Conservation (phyloP, 2,113 vertebrate species). For the Aptenodytes patagonicus region DNA sequence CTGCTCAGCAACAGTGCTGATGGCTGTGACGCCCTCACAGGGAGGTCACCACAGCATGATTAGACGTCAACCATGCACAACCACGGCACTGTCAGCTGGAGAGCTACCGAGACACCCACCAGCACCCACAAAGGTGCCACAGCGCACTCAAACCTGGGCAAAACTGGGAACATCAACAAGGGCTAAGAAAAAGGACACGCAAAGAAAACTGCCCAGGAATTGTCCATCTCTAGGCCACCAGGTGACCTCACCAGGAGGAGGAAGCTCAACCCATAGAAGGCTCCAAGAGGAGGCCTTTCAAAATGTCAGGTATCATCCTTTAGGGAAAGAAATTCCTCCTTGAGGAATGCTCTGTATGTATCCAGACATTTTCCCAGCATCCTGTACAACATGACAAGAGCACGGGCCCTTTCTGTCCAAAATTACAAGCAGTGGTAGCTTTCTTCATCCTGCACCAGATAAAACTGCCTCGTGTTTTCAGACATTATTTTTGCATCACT, state of each 20-base stretch:
- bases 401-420: not conserved
- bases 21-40: fast-evolving
- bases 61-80: fast-evolving
- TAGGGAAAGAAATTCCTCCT: not conserved
- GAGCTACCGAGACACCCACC: not conserved
- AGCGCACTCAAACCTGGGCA: not conserved
- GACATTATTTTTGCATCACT: not conserved
- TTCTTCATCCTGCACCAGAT: not conserved
- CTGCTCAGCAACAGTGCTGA: not conserved
- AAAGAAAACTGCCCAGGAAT: not conserved
- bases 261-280: not conserved
- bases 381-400: not conserved
- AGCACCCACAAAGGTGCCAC: not conserved
- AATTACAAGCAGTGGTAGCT: not conserved
- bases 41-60: not conserved
- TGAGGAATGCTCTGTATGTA: not conserved
- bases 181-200: fast-evolving
- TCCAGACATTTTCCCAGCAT: not conserved
- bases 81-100: fast-evolving
- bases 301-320: not conserved
- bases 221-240: not conserved
- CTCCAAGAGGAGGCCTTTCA: not conserved
- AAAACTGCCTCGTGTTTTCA: not conserved
- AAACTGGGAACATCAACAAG: not conserved
- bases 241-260: not conserved